Conservation (phyloP, 2,797 vertebrate species). For the Lycodopsis pacificus region DNA sequence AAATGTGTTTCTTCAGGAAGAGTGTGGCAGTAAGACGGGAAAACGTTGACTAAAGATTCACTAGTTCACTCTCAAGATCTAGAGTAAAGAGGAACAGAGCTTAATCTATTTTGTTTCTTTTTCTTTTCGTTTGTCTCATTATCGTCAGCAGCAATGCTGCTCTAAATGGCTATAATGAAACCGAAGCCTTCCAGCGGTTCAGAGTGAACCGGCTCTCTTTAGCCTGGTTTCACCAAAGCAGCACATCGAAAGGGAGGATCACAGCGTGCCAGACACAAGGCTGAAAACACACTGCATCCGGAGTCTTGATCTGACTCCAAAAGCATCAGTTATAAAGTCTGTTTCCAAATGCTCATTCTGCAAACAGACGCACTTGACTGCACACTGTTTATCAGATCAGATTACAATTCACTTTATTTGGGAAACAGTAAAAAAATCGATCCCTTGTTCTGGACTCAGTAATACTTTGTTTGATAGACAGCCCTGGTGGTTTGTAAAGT, state of each 20-base stretch:
- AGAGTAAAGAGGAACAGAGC: not conserved
- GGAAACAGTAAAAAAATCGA: not conserved
- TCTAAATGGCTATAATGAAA: not conserved
- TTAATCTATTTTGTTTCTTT: not conserved
- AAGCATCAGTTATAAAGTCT: not conserved
- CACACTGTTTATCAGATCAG: not conserved
- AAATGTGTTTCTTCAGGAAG: not conserved
- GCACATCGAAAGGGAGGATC: slow-evolving; percentile 11
- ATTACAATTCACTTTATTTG: not conserved
- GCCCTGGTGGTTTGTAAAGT: not conserved
- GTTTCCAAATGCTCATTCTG: not conserved
- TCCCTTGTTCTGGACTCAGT: not conserved
- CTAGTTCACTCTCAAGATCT: not conserved
- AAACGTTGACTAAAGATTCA: not conserved
- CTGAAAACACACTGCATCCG: not conserved
- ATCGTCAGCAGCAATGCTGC: not conserved
- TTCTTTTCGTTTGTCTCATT: not conserved
- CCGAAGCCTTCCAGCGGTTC: not conserved
- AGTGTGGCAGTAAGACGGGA: not conserved
- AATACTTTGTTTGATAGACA: not conserved
- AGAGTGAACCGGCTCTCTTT: not conserved
- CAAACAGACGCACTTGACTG: not conserved
- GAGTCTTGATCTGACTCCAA: not conserved
- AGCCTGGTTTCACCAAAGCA: slow-evolving; percentile 18
- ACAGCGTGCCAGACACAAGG: not conserved